Evolutionary conservation across 2,888 invertebrate genomes (phyloP), one percentile per base, ranked within the genome.

Genomic region (Spicauda simplicius): DNA sequence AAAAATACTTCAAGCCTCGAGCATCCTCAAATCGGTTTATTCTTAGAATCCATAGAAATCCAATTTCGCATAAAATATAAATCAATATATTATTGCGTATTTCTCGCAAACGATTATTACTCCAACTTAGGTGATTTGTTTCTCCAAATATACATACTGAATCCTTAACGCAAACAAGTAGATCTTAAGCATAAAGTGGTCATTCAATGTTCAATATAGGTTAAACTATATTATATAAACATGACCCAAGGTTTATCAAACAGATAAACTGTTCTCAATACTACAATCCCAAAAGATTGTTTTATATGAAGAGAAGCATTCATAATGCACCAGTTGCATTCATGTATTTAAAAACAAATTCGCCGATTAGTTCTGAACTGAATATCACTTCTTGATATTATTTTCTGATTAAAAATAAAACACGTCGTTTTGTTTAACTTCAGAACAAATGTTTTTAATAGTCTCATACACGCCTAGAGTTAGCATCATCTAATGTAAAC

Each of bases 381-480:
- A 60, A 50, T 64, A 64, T 64, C 64, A 59, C 57, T 64, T 64
- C 68, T 65, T 65, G 65, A 65, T 63, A 62, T 48, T 25, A 56
- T 41, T 60, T 58, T 25, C 59, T 59, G 48, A 52, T 19, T 41
- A 30, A 59, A 59, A 54, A 60, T 6, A 11, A 54, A 54, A 59
- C 45, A 59, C n/a, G 45, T 59, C 18, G 19, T 65, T 59, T 59
- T 65, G 59, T 16, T 33, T 59, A 54, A 25, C 14, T 59, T 30
- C 65, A 55, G 66, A 66, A 59, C 54, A 55, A 18, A 66, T 25
- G 45, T 60, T 60, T 45, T n/a, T 25, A 45, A 66, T 72, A 71
- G 70, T 77, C 80, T 91, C 88, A 90, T 79, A 90, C 80, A 77
- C 85, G 87, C 90, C 91, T 91, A 91, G 83, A 87, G 81, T 78